phyloP scores from a whole-genome alignment of 2,888 invertebrate genomes.

The Athetis lepigone region DNA sequence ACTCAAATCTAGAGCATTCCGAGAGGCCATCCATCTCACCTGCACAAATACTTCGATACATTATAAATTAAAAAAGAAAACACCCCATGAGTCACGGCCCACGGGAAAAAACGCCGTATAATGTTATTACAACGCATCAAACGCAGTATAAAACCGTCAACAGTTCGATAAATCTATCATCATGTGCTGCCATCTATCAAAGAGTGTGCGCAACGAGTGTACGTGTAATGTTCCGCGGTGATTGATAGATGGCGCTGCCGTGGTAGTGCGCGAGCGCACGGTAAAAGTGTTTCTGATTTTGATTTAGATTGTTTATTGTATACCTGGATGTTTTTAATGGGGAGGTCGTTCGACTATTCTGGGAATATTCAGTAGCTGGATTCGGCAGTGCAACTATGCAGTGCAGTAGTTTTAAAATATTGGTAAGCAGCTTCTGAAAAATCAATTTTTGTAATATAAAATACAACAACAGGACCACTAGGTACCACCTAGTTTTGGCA shows the following conservation, averaged over 20 bases:
- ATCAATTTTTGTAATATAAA: too few species aligned
- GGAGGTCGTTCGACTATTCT: constrained; percentile 45
- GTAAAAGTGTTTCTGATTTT: constrained; percentile 71
- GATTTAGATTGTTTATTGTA: constrained; percentile 73
- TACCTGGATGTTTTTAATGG: constrained; percentile 64
- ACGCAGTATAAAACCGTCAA: constrained; percentile 81
- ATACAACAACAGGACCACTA: too few species aligned
- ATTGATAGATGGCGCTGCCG: constrained; percentile 86
- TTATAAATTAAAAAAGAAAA: constrained; percentile 64
- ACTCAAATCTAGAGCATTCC: constrained; percentile 63
- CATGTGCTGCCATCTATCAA: constrained; percentile 87
- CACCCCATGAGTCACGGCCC: constrained; percentile 63
- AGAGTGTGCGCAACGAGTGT: constrained; percentile 74
- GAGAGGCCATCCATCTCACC: constrained; percentile 62
- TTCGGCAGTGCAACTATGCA: constrained; percentile 12
- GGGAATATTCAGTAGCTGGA: constrained; percentile 26
- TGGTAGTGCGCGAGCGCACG: constrained; percentile 73
- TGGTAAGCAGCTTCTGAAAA: background rate
- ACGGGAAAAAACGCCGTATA: constrained; percentile 70
- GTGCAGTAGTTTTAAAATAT: background rate
- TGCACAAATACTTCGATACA: constrained; percentile 66
- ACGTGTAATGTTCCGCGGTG: constrained; percentile 84
- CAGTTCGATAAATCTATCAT: constrained; percentile 80
- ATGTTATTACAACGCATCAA: constrained; percentile 81
- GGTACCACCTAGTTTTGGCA: too few species aligned